Evolutionary conservation across 2,888 invertebrate species (phyloP).

Genomic region (Troilus luridus): DNA sequence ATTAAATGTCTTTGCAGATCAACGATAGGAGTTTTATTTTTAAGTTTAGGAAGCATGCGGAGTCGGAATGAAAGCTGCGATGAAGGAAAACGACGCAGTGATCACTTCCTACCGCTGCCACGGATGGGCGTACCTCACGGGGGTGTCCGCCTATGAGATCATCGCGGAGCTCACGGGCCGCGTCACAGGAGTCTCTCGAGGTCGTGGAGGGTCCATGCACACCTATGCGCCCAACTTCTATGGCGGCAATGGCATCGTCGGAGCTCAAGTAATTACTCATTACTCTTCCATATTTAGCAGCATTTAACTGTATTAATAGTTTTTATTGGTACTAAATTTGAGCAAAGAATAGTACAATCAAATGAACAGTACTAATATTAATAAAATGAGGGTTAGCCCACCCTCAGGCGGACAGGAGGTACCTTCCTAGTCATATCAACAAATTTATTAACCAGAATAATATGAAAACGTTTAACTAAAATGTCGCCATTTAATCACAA

Average conservation of each 20-base stretch:
- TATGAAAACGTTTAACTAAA: too few species aligned
- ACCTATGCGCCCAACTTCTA: conserved; percentile 94
- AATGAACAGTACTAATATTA: too few species aligned
- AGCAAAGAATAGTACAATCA: too few species aligned
- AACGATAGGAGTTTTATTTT: conserved; percentile 6
- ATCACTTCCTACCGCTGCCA: conserved; percentile 83
- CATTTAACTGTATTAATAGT: background rate
- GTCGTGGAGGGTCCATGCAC: conserved; percentile 99
- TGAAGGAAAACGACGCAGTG: conserved; percentile 83
- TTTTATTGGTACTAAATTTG: background rate
- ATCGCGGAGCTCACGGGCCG: conserved; percentile 92
- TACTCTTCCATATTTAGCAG: too few species aligned
- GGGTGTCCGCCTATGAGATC: conserved; percentile 82
- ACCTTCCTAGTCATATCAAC: too few species aligned
- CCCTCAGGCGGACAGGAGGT: too few species aligned
- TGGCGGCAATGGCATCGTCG: conserved; percentile 98
- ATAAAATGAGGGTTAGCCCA: too few species aligned
- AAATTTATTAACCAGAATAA: too few species aligned
- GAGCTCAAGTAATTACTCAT: conserved; percentile 85
- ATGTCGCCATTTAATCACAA: too few species aligned
- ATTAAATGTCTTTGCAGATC: background rate
- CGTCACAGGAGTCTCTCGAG: conserved; percentile 87
- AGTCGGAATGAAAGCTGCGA: conserved; percentile 90
- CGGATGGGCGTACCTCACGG: conserved; percentile 80
- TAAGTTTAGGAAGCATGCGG: conserved; percentile 81